Evolutionary conservation across 2,113 vertebrate genomes (phyloP).

Genomic region (Ceyx cyanopectus): DNA sequence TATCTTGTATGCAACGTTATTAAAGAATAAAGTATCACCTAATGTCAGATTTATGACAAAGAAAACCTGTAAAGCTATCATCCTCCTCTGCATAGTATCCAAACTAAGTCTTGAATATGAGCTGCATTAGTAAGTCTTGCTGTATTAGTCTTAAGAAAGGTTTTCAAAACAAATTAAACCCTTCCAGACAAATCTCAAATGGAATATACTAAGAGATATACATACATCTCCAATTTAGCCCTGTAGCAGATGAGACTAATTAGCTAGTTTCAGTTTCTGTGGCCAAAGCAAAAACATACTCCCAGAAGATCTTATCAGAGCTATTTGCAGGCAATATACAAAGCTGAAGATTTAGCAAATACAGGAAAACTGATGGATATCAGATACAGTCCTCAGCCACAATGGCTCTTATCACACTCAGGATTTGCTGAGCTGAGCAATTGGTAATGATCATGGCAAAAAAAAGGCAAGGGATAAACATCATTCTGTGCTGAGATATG

Average conservation of each 20-base stretch:
- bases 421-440: background rate
- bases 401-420: background rate
- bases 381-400: background rate
- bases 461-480: background rate
- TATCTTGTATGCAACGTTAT: no score
- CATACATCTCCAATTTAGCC: background rate
- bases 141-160: no score
- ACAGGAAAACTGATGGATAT: background rate
- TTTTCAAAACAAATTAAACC: slow-evolving; percentile 8
- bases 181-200: background rate
- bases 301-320: background rate
- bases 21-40: no score
- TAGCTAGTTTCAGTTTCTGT: background rate
- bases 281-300: background rate
- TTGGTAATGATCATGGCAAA: background rate
- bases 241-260: background rate
- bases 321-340: background rate
- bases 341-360: background rate
- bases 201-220: background rate
- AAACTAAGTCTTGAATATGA: no score
- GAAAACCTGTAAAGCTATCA: no score
- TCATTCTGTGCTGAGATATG: background rate
- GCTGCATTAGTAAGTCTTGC: no score
- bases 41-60: no score
- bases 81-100: no score